A percentile compares a stretch with the other conserved stretches of the same genome.
These are phyloP conservation scores for Ophiothrix spiculata DNA, from an alignment of 35 echinoderm and acorn worm species.

Conservation along the genomic window DNA sequence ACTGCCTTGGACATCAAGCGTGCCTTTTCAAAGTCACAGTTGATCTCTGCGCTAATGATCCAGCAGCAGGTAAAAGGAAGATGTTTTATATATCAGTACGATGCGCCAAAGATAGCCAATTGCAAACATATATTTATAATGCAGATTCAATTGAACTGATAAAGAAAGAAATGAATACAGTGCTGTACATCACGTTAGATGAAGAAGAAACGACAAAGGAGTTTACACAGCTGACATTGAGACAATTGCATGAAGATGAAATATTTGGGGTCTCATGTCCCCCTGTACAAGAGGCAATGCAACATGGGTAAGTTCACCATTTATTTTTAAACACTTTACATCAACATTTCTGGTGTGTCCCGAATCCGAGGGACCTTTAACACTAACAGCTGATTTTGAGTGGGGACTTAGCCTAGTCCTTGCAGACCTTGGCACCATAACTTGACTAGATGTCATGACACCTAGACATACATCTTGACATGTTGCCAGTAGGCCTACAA, in stretches of 20 bases:
- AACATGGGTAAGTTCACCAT: constrained; percentile 86
- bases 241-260: constrained; percentile 70
- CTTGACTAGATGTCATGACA: no score
- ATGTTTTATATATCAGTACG: constrained; percentile 75
- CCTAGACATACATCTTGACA: no score
- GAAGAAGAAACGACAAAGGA: constrained; percentile 38
- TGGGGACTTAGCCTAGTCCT: no score
- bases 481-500: no score
- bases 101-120: constrained; percentile 79
- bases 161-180: constrained; percentile 57
- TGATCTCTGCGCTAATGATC: constrained; percentile 85
- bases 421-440: no score
- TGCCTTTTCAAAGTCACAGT: constrained; percentile 97
- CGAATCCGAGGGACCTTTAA: no score
- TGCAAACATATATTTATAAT: constrained; percentile 21
- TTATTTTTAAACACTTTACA: no score
- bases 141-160: constrained; percentile 24
- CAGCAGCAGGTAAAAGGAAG: constrained; percentile 81
- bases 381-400: no score
- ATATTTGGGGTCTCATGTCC: constrained; percentile 86
- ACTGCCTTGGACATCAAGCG: constrained; percentile 88
- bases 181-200: constrained; percentile 66
- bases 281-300: constrained; percentile 37
- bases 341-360: no score
- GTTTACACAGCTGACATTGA: constrained; percentile 37